Conservation (phyloP, 2,888 invertebrate genomes). For the Zaprionus bogoriensis region DNA sequence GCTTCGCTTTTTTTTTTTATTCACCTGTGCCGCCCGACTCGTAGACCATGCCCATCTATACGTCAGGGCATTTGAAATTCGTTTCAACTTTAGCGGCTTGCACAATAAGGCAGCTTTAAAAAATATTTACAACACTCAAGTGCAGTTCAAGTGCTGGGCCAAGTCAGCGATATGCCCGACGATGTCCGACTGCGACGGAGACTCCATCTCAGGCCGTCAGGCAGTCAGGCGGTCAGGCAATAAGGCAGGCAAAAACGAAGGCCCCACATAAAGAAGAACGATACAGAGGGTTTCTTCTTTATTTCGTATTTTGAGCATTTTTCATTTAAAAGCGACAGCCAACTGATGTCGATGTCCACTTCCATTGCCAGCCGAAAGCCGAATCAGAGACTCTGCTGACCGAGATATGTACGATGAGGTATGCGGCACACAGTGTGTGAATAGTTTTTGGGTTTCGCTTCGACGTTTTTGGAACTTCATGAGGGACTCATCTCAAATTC, state of each 20-base stretch:
- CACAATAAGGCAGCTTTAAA: constrained; percentile 71
- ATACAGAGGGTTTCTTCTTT: constrained; percentile 67
- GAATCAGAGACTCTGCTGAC: constrained; percentile 46
- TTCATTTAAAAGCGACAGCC: constrained; percentile 74
- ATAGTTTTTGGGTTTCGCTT: constrained; percentile 58
- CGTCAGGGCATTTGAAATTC: constrained; percentile 62
- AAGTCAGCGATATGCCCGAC: constrained; percentile 64
- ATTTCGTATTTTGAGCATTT: constrained; percentile 61
- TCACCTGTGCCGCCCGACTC: constrained; percentile 16
- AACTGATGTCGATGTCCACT: constrained; percentile 78
- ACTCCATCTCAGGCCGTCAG: constrained; percentile 26
- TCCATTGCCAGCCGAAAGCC: constrained; percentile 63
- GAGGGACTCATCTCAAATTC: constrained; percentile 18
- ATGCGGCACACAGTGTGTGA: constrained; percentile 45
- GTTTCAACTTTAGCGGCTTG: constrained; percentile 59
- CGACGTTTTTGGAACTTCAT: constrained; percentile 38
- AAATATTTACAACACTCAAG: constrained; percentile 79
- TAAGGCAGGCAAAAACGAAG: constrained; percentile 49
- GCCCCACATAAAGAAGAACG: constrained; percentile 69
- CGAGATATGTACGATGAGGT: constrained; percentile 36
- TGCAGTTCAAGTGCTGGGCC: constrained; percentile 77
- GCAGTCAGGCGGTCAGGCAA: constrained; percentile 8
- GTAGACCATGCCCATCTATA: constrained; percentile 9
- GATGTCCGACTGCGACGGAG: constrained; percentile 24
- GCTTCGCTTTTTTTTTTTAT: constrained; percentile 60